These are phyloP conservation scores for Melanargia galathea DNA, from an alignment of 2,888 invertebrate species.

Conservation along the genomic window DNA sequence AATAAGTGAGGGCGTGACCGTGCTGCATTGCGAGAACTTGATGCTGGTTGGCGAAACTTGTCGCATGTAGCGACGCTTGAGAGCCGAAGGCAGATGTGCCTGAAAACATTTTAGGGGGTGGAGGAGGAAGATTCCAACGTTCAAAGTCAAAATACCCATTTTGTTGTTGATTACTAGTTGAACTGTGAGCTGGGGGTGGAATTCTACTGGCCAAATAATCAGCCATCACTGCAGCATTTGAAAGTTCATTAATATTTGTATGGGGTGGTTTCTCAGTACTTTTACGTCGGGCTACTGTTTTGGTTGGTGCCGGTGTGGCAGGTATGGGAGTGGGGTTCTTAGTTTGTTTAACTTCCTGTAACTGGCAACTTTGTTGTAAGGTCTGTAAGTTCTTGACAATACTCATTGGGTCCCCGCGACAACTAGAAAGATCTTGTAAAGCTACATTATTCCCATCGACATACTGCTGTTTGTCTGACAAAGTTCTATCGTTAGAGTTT, in stretches of 20 bases:
- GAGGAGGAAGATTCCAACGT: constrained; percentile 89
- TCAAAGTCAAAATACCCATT: constrained; percentile 91
- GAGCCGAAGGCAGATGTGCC: constrained; percentile 82
- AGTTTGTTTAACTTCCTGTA: constrained; percentile 79
- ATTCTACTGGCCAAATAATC: constrained; percentile 83
- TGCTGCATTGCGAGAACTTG: constrained; percentile 86
- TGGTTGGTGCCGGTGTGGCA: constrained; percentile 55
- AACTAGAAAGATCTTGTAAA: constrained; percentile 87
- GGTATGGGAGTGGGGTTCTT: constrained; percentile 65
- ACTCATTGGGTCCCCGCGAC: constrained; percentile 89
- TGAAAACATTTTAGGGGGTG: constrained; percentile 86
- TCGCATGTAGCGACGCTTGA: constrained; percentile 81
- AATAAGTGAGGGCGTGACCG: constrained; percentile 87
- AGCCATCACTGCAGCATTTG: constrained; percentile 77
- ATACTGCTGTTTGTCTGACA: constrained; percentile 83
- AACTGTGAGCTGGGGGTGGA: constrained; percentile 88
- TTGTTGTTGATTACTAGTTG: constrained; percentile 81
- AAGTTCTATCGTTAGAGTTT: constrained; percentile 70
- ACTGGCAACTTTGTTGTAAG: constrained; percentile 82
- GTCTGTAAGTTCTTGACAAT: constrained; percentile 88
- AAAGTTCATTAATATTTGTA: constrained; percentile 78
- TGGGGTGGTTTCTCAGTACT: constrained; percentile 81
- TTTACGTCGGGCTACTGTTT: constrained; percentile 79
- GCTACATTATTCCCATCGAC: constrained; percentile 85
- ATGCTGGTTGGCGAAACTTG: constrained; percentile 83